These are phyloP conservation scores for Rhyacophila evoluta DNA, from an alignment of 2,888 invertebrate genomes.

Conservation along the genomic window DNA sequence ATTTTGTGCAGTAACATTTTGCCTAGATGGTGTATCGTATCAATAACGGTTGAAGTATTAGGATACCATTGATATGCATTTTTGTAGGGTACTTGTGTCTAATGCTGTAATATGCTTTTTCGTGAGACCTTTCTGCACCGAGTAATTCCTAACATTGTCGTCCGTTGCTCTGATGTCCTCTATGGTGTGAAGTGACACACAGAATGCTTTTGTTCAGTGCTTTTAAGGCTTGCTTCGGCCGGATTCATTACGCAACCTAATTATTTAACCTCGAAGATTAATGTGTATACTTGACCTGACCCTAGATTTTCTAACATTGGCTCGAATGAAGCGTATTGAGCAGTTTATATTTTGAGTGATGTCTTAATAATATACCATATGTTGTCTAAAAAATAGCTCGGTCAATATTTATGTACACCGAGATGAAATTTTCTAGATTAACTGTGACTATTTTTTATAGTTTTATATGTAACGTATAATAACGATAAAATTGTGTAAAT, in stretches of 20 bases:
- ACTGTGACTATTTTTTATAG: too few relatives aligned
- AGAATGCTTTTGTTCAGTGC: background rate
- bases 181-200: background rate
- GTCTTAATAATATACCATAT: background rate
- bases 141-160: background rate
- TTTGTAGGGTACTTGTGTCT: background rate
- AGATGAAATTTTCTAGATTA: too few relatives aligned
- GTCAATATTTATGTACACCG: too few relatives aligned
- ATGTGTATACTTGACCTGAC: background rate
- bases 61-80: too few relatives aligned
- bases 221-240: background rate
- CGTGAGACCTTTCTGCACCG: background rate
- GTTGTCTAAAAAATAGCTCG: too few relatives aligned
- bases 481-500: too few relatives aligned
- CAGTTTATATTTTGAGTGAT: background rate
- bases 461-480: too few relatives aligned
- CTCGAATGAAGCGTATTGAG: background rate
- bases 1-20: too few relatives aligned
- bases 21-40: background rate
- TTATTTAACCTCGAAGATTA: background rate
- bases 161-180: background rate
- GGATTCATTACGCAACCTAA: background rate
- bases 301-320: background rate
- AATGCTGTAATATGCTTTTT: background rate
- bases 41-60: background rate